Conservation (phyloP, 2,888 invertebrate species). For the Chloroclystis v-ata region DNA sequence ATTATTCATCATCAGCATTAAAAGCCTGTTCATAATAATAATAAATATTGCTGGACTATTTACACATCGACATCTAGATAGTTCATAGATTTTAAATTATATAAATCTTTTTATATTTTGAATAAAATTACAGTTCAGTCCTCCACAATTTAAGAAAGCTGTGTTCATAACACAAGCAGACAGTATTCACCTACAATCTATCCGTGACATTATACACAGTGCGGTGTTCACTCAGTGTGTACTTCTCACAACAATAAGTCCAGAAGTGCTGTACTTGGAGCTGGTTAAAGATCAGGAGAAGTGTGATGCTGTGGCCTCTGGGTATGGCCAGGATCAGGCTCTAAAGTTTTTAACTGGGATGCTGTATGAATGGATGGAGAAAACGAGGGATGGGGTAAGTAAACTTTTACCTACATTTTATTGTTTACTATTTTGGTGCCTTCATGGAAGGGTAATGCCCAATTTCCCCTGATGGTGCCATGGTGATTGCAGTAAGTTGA, state of each 20-base stretch:
- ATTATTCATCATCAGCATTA: too few species aligned
- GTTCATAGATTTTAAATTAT: too few species aligned
- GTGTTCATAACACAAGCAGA: constrained; percentile 79
- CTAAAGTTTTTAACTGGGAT: constrained; percentile 52
- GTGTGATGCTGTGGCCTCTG: constrained; percentile 52
- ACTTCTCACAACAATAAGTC: constrained; percentile 77
- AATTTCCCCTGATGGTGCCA: too few species aligned
- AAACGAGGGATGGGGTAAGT: constrained; percentile 27
- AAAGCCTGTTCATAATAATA: too few species aligned
- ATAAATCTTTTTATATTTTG: too few species aligned
- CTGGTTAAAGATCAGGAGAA: constrained; percentile 58
- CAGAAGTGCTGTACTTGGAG: constrained; percentile 74
- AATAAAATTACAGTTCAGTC: constrained; percentile 46
- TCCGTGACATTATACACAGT: constrained; percentile 78
- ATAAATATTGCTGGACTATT: too few species aligned
- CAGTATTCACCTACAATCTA: constrained; percentile 73
- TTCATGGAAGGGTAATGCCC: too few species aligned
- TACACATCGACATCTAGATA: too few species aligned
- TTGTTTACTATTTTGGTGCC: too few species aligned
- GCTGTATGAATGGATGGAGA: constrained; percentile 76
- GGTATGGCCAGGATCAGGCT: constrained; percentile 52
- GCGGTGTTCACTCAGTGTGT: constrained; percentile 81
- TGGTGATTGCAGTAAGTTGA: too few species aligned
- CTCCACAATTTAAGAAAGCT: constrained; percentile 58
- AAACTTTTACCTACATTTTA: neutral